Evolutionary conservation across 35 echinoderm and acorn worm species (phyloP).

Genomic region (Ophiothrix spiculata): DNA sequence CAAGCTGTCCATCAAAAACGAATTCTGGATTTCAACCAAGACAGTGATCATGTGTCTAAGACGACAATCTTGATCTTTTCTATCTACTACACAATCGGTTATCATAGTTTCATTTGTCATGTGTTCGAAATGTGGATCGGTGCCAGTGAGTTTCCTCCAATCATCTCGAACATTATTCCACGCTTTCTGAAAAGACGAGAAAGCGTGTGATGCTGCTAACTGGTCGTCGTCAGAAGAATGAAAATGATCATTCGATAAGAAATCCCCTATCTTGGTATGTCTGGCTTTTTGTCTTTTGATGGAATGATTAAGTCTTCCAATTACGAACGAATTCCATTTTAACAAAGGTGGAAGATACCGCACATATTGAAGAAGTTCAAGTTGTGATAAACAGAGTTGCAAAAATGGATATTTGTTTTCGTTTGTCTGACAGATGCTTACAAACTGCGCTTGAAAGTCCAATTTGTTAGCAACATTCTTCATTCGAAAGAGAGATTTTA

Average conservation of each 20-base stretch:
- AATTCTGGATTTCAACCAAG: constrained; percentile 20
- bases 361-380: constrained; percentile 8
- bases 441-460: constrained; percentile 10
- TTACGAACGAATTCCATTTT: constrained; percentile 27
- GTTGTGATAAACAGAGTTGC: constrained; percentile 16
- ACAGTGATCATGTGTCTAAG: constrained; percentile 27
- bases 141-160: constrained; percentile 31
- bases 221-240: neutral
- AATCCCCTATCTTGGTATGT: neutral
- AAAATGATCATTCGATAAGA: constrained; percentile 12
- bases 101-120: neutral
- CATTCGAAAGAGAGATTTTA: neutral
- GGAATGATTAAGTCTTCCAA: neutral
- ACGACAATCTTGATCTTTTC: neutral
- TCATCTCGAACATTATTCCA: constrained; percentile 29
- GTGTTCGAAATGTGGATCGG: neutral
- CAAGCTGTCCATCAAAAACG: constrained; percentile 19
- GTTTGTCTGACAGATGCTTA: neutral
- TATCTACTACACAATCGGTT: constrained; percentile 20
- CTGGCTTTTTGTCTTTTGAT: neutral
- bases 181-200: neutral
- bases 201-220: neutral
- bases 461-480: constrained; percentile 7
- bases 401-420: constrained; percentile 19
- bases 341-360: constrained; percentile 22